Evolutionary conservation across 2,797 vertebrate genomes (phyloP), one percentile per base, ranked within the genome.

Genomic region (Smutsia gigantea): DNA sequence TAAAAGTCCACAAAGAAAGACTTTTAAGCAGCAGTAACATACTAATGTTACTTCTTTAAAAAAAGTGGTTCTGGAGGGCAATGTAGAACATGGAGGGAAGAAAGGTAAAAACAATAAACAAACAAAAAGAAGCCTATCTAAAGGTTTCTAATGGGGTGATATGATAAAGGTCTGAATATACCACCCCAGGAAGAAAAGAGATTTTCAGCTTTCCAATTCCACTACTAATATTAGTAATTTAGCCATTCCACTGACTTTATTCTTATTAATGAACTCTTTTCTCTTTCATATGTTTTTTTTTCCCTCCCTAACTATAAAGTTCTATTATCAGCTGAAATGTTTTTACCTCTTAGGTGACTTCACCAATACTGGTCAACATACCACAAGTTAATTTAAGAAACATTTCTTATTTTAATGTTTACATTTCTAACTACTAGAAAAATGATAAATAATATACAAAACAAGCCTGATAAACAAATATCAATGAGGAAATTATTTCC

Each of bases 401-500:
- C 53, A 71, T 42, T 72, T 77, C 63, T 84, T 93, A 91, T 55
- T 87, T 95, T 95, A 84, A n/a, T 57, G 46, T 87, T 79, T 78
- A 51, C 9, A 61, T 72, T 93, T 74, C 79, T 74, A 86, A 72
- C 55, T 84, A 92, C 34, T 46, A 79, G 27, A 77, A 95, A 95
- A 71, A 84, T 42, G 21, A 86, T 66, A 87, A 93, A 34, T 83
- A 81, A 82, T 51, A 53, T 1, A 64, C 7, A 88, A 77, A 87
- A 86, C 7, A 92, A 89, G 13, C 15, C 51, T 42, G 14, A 6
- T 69, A 53, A 95, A 88, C 91, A 49, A 94, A 75, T 34, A 10
- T 59, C 61, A 95, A 91, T 10, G 57, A 66, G n/a, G 27, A 86
- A 95, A 95, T 69, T 5, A 75, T 79, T 4, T 59, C 71, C 46